These are phyloP conservation scores for Mormyrops boulengeri DNA, from an alignment of 2,797 vertebrate species.

Conservation along the genomic window DNA sequence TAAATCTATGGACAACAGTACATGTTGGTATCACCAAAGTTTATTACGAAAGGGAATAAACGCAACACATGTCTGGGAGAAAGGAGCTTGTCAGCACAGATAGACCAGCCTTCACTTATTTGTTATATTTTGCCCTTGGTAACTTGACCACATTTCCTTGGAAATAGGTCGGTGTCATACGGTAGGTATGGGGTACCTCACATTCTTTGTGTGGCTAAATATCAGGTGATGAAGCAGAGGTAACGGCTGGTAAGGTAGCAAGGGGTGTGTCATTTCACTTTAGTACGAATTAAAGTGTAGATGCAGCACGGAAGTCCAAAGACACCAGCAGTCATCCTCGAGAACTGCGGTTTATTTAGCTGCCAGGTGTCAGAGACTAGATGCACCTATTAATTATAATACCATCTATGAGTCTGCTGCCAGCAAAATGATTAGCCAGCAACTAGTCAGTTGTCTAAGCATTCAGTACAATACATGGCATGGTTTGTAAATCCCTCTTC, in stretches of 20 bases:
- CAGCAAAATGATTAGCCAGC: neutral
- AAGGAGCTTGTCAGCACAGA: constrained; percentile 54
- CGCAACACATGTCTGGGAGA: constrained; percentile 42
- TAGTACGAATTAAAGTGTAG: neutral
- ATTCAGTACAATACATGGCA: neutral
- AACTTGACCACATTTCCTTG: constrained; percentile 36
- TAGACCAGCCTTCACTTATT: constrained; percentile 54
- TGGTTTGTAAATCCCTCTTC: neutral
- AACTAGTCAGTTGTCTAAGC: neutral
- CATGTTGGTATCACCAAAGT: constrained; percentile 59
- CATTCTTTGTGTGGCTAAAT: neutral
- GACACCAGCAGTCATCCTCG: neutral
- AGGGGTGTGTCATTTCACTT: neutral
- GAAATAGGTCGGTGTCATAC: constrained; percentile 41
- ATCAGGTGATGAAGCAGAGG: neutral
- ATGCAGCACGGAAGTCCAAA: neutral
- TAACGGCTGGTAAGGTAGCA: neutral
- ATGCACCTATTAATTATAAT: neutral
- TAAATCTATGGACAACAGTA: constrained; percentile 65
- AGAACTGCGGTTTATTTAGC: neutral
- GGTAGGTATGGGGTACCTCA: neutral
- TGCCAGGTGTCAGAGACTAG: neutral
- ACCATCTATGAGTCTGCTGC: neutral
- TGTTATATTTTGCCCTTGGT: constrained; percentile 49
- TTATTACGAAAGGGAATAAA: constrained; percentile 51